Base-by-base conservation (phyloP, 2,113 vertebrate species). In the Corythaeola cristata region DNA sequence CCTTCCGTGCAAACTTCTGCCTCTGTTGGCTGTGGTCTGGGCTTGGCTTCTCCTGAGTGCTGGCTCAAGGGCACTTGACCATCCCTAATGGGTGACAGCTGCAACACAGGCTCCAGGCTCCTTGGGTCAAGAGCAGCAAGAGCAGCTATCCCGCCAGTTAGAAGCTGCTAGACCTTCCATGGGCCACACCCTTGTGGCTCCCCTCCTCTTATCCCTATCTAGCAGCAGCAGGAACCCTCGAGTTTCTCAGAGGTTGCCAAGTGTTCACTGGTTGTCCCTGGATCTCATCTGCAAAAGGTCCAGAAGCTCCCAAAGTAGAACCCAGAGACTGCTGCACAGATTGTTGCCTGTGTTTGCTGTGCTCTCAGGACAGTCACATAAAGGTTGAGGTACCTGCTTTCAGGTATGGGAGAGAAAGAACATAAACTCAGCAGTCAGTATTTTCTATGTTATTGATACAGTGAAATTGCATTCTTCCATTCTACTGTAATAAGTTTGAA, bases 401-500 rank as follows among this genome's bases (percentile, higher is more conserved):
- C 85, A 68, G 41, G 52, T 66, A 53, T n/a, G 33, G 45, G 30
- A 68, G 50, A 37, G 23, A 73, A 83, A 76, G 44, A n/a, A 21
- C 12, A 27, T 33, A 26, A 75, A 69, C 8, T 37, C 28, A 81
- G 12, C 23, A 60, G 27, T 22, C 35, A 93, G 12, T 59, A 89
- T 83, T 85, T 76, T 55, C n/a, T 64, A 4, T 28, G 26, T 52
- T 90, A 88, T 44, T 90, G 84, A 85, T 87, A 84, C 69, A 89
- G 30, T 80, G 60, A 73, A 79, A 85, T 91, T 81, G 44, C 66
- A 50, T 88, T 89, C 35, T 68, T 87, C 75, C 45, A 55, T 73
- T 88, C 58, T 72, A 74, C 50, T 37, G 63, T 53, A 95, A 39
- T 52, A 78, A 91, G 76, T 85, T 67, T 75, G 63, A 95, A 96